phyloP scores from a whole-genome alignment of 2,888 invertebrate species.

The Drosophila anomelani region DNA sequence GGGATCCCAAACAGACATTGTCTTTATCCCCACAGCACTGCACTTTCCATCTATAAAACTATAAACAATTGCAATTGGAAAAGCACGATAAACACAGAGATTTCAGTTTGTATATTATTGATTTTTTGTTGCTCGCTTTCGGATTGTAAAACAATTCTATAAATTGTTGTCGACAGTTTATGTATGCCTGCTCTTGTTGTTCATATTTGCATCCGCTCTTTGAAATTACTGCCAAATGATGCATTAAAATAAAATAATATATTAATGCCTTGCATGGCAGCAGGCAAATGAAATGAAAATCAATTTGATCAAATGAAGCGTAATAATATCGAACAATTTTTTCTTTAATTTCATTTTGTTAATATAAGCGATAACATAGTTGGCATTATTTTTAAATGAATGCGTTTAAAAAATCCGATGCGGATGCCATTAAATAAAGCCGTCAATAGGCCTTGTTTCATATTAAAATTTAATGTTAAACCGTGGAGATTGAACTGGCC shows the following conservation, averaged over 20 bases:
- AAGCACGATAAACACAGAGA: constrained; percentile 63
- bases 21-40: constrained; percentile 31
- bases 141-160: constrained; percentile 68
- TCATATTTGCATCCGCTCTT: constrained; percentile 8
- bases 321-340: constrained; percentile 50
- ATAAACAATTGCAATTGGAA: constrained; percentile 55
- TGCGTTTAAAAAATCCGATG: constrained; percentile 10
- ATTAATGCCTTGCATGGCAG: constrained; percentile 36
- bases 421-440: constrained; percentile 14
- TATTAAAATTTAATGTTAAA: neutral
- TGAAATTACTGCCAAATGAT: constrained; percentile 36
- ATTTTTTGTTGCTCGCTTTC: constrained; percentile 54
- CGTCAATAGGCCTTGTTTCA: neutral
- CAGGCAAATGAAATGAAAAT: constrained; percentile 67
- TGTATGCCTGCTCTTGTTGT: constrained; percentile 52
- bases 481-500: neutral
- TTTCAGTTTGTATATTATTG: constrained; percentile 29
- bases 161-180: constrained; percentile 79
- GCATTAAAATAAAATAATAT: constrained; percentile 29
- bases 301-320: constrained; percentile 70
- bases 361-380: neutral
- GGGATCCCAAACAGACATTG: constrained; percentile 60
- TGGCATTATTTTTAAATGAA: constrained; percentile 38
- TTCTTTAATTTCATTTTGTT: constrained; percentile 31
- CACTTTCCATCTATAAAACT: neutral